Evolutionary conservation across 2,113 vertebrate genomes (phyloP), one percentile per base, ranked within the genome.

Genomic region (Connochaetes taurinus): DNA sequence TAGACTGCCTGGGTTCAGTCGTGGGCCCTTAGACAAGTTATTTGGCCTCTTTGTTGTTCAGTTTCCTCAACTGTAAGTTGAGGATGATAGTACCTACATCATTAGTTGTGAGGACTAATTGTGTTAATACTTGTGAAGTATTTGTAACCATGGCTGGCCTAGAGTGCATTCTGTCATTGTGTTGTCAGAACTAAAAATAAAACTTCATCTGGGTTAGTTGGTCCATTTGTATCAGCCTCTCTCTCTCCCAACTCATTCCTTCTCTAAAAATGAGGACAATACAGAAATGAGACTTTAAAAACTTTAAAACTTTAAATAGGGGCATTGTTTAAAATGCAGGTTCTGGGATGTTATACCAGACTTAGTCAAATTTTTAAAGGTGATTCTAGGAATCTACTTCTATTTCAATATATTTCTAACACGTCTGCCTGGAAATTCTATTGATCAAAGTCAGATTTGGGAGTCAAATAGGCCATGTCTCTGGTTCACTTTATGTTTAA

Each of bases 281-380:
- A 36, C 82, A 86, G 85, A 98, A 97, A n/a, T 82, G 36, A 94
- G 74, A 87, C 45, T 80, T 81, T 29, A 90, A 95, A 71, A 71
- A 87, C 40, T 81, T 82, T 29, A 90, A 95, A 71, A 71, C 23
- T 76, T 31, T 81, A 53, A 52, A 55, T 29, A 43, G 14, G 58
- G 45, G 4, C 47, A 58, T 76, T 96, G 47, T 97, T 85, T 58
- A 82, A 95, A 97, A 45, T 89, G 29, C 16, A 89, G 40, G 62
- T 76, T 90, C 87, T 96, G 60, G 50, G 55, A 1, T 87, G 2
- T 83, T 53, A 87, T 27, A 29, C 11, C 25, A 80, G 40, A 89
- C 29, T 21, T 89, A 62, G 33, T 93, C 81, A 92, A 21, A 92
- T 55, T 92, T n/a, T 81, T 94, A 91, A 87, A 14, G 16, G 31